Evolutionary conservation across 2,113 vertebrate genomes (phyloP).

Genomic region (Puntigrus tetrazona): DNA sequence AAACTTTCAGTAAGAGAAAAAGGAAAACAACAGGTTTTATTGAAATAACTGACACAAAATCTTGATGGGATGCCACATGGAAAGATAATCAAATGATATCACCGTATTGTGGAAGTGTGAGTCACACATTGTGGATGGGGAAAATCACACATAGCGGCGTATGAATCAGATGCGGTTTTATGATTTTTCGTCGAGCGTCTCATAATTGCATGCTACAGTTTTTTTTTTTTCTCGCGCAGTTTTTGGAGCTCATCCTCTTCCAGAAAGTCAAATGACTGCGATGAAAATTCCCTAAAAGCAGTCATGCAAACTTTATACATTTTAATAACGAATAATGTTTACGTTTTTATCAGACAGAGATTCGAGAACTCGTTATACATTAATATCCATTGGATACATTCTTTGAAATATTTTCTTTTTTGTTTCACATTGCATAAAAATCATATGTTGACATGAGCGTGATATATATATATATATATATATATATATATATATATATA

Average conservation of each 20-base stretch:
- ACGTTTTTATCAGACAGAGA: neutral
- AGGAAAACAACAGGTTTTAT: constrained; percentile 8
- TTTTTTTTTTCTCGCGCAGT: neutral
- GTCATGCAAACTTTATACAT: neutral
- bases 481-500: no score
- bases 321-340: neutral
- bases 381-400: neutral
- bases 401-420: neutral
- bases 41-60: neutral
- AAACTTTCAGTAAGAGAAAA: constrained; percentile 8
- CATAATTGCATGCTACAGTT: neutral
- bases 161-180: neutral
- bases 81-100: constrained; percentile 19
- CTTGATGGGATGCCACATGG: neutral
- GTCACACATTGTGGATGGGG: neutral
- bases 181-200: neutral
- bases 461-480: no score
- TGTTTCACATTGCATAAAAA: neutral
- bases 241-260: neutral
- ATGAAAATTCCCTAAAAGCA: neutral
- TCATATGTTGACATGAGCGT: neutral
- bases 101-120: neutral
- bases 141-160: neutral
- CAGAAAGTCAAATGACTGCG: neutral
- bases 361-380: neutral